Base-by-base conservation (phyloP, 2,113 vertebrate species). In the Heptranchias perlo region DNA sequence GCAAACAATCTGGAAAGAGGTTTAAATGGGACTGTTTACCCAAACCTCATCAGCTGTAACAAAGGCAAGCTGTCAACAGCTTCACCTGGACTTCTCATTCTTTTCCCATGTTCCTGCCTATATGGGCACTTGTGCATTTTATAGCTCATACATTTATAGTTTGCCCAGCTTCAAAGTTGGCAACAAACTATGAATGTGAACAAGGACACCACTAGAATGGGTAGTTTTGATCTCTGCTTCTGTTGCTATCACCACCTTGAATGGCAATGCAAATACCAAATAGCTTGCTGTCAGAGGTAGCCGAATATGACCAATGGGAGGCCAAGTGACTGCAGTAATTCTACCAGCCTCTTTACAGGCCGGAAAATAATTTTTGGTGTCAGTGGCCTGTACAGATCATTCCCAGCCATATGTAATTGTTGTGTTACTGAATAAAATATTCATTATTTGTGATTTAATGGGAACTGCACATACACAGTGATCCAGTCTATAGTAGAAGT, bases 141-240 rank as follows among this genome's bases (percentile, higher is more conserved):
- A 97, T 96, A 97, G 97, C n/a, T 58, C 35, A 62, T 39, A n/a
- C 35, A 93, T 93, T 64, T 62, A 62, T 2, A 93, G 58, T 13
- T 91, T 18, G 3, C 54, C 4, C 28, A 10, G 28, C 87, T 58
- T 91, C 52, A 91, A 91, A 91, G 52, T 91, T 54, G 31, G 87
- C 11, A 91, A 91, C 28, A 91, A 91, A 91, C 31, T 91, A 54
- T 58, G 25, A 91, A 91, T 58, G 25, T 16, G 52, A 16, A 84
- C 21, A 44, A 84, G 69, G 28, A 16, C 18, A 18, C 39, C 16
- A 91, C 87, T 58, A 18, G n/a, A 91, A 91, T 58, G 52, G 25
- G 4, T 28, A 91, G 49, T 91, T 82, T 82, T 82, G 14, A 44
- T 82, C 39, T 21, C 78, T 44, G 39, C 39, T 44, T 82, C 14